Percentiles rank a stretch among this genome's conserved stretches.
These are phyloP conservation scores for Neostethus bicornis DNA, from an alignment of 2,797 vertebrate species.

Conservation along the genomic window DNA sequence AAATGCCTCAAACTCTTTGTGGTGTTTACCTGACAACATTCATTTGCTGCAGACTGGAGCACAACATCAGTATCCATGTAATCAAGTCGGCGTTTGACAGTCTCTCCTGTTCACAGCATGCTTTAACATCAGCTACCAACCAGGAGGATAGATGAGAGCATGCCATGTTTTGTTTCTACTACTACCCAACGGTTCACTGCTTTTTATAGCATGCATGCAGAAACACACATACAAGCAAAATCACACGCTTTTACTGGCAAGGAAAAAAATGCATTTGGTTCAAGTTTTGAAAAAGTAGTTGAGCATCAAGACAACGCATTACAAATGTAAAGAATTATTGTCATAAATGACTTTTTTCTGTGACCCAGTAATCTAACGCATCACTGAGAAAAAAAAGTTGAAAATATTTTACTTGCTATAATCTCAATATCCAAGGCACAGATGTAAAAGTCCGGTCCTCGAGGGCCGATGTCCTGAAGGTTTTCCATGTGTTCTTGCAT, in stretches of 20 bases:
- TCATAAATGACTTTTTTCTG: too few relatives aligned
- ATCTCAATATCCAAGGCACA: too few relatives aligned
- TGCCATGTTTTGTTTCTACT: slow-evolving; percentile 16
- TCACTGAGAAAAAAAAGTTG: too few relatives aligned
- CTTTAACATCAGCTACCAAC: slow-evolving; percentile 32
- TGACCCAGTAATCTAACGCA: too few relatives aligned
- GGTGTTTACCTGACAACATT: slow-evolving; percentile 43
- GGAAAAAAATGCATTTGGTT: slow-evolving; percentile 9
- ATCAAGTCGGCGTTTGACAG: slow-evolving; percentile 45
- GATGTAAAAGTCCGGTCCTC: too few relatives aligned
- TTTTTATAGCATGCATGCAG: background rate
- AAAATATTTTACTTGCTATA: too few relatives aligned
- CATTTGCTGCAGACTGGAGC: slow-evolving; percentile 37
- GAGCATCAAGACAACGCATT: too few relatives aligned
- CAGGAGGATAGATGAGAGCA: slow-evolving; percentile 24
- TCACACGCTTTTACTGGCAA: too few relatives aligned
- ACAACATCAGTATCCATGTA: slow-evolving; percentile 33
- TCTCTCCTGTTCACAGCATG: slow-evolving; percentile 38
- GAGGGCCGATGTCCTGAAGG: too few relatives aligned
- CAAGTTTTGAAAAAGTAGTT: slow-evolving; percentile 5
- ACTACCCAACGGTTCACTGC: slow-evolving; percentile 5
- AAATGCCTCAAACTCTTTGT: slow-evolving; percentile 20
- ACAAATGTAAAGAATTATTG: too few relatives aligned
- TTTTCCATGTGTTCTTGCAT: too few relatives aligned
- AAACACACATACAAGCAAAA: background rate